Conservation (phyloP, 2,113 vertebrate species). For the Triplophysa dalaica region DNA sequence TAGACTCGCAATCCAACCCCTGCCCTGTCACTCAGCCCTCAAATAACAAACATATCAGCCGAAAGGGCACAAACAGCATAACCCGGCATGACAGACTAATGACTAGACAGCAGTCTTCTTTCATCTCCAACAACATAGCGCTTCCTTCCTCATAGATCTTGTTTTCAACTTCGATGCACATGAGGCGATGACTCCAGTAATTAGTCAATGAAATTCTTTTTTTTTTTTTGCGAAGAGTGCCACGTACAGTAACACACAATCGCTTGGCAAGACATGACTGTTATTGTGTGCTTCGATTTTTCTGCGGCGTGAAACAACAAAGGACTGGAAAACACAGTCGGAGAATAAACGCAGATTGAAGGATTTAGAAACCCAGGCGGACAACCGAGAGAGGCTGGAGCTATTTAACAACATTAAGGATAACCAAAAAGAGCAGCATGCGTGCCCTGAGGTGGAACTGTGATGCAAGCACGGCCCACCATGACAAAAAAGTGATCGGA, state of each 20-base stretch:
- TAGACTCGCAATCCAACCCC: slow-evolving; percentile 27
- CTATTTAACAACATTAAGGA: not conserved
- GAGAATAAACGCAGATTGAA: not conserved
- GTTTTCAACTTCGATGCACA: not conserved
- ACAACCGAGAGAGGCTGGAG: not conserved
- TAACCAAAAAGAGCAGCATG: not conserved
- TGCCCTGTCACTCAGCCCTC: slow-evolving; percentile 1
- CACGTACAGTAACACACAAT: not conserved
- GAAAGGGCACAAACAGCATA: slow-evolving; percentile 12
- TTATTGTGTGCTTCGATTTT: not conserved
- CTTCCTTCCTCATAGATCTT: not conserved
- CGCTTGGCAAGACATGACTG: not conserved
- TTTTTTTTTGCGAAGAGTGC: not conserved
- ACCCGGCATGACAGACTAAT: slow-evolving; percentile 34
- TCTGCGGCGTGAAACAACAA: not conserved
- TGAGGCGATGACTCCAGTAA: not conserved
- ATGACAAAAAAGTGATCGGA: not conserved
- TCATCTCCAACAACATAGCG: slow-evolving; percentile 3
- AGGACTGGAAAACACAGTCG: not conserved
- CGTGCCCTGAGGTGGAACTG: not conserved
- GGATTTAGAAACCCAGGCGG: not conserved
- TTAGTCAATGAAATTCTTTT: not conserved
- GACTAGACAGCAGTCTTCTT: slow-evolving; percentile 7
- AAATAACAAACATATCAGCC: slow-evolving; percentile 14
- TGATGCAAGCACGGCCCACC: not conserved